Evolutionary conservation across 2,888 invertebrate genomes (phyloP).

Genomic region (Lomographa bimaculata): DNA sequence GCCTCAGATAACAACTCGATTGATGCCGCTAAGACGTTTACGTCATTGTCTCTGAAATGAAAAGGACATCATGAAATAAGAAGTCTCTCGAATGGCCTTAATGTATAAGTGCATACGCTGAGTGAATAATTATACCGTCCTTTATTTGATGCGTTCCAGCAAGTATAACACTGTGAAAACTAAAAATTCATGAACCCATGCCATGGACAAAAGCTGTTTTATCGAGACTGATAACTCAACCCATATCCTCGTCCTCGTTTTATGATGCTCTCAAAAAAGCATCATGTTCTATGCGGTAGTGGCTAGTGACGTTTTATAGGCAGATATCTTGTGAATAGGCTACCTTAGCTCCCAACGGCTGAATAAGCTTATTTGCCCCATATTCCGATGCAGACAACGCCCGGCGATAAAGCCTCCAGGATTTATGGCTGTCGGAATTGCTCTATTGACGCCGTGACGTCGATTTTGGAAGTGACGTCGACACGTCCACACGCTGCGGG

Average conservation of each 20-base stretch:
- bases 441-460: conserved; percentile 52
- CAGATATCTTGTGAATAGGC: conserved; percentile 15
- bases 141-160: too few relatives aligned
- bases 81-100: too few relatives aligned
- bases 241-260: conserved; percentile 1
- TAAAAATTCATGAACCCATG: too few relatives aligned
- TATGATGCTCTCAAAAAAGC: conserved; percentile 15
- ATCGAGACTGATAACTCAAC: neutral
- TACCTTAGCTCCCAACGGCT: conserved; percentile 4
- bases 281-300: conserved; percentile 1
- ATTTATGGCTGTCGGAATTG: conserved; percentile 52
- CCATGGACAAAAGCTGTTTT: neutral
- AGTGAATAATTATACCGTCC: too few relatives aligned
- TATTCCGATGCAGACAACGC: conserved; percentile 37
- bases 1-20: too few relatives aligned
- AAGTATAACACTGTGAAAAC: too few relatives aligned
- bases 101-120: too few relatives aligned
- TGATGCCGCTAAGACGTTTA: too few relatives aligned
- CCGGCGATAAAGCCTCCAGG: conserved; percentile 48
- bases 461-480: conserved; percentile 41
- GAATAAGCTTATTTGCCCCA: conserved; percentile 45
- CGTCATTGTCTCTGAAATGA: too few relatives aligned
- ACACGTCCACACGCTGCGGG: conserved; percentile 37
- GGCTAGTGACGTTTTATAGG: conserved; percentile 3
- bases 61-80: too few relatives aligned